phyloP scores from a whole-genome alignment of 1,140 invertebrate genomes.

The Tachypleus tridentatus region DNA sequence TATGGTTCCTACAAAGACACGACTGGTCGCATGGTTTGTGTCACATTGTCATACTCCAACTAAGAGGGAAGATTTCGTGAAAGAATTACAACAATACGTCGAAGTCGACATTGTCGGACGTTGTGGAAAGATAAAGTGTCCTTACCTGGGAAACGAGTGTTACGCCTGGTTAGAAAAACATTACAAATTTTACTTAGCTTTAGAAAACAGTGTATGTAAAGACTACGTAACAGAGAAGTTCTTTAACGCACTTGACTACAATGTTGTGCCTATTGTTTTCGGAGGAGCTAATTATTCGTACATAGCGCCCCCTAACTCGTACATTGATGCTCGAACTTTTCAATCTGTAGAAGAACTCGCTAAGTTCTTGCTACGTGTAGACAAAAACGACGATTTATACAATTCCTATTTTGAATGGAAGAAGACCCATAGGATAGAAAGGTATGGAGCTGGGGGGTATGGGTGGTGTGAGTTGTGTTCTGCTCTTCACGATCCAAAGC shows the following conservation, averaged over 20 bases:
- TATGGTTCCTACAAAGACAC: conserved; percentile 14
- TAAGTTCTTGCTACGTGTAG: background rate
- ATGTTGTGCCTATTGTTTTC: conserved; percentile 21
- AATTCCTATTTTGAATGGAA: conserved; percentile 4
- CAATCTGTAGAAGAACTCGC: conserved; percentile 25
- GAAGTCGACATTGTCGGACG: conserved; percentile 51
- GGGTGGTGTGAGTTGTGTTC: conserved; percentile 12
- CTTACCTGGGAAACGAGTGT: conserved; percentile 20
- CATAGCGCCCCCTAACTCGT: conserved; percentile 31
- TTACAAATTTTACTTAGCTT: conserved; percentile 33
- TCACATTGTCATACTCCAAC: conserved; percentile 46
- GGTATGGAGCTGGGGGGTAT: background rate
- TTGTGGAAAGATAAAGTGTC: conserved; percentile 34
- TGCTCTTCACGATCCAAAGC: conserved; percentile 10
- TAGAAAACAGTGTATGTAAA: conserved; percentile 32
- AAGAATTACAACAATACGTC: conserved; percentile 42
- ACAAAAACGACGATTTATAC: background rate
- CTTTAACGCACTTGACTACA: conserved; percentile 8
- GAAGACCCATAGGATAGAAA: background rate
- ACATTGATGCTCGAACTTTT: conserved; percentile 33
- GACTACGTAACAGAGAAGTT: conserved; percentile 34
- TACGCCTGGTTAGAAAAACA: conserved; percentile 20
- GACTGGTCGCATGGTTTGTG: conserved; percentile 44
- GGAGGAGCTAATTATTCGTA: conserved; percentile 23
- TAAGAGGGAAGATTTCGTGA: conserved; percentile 41